phyloP scores from a whole-genome alignment of 2,888 invertebrate genomes.

The Blera fallax region DNA sequence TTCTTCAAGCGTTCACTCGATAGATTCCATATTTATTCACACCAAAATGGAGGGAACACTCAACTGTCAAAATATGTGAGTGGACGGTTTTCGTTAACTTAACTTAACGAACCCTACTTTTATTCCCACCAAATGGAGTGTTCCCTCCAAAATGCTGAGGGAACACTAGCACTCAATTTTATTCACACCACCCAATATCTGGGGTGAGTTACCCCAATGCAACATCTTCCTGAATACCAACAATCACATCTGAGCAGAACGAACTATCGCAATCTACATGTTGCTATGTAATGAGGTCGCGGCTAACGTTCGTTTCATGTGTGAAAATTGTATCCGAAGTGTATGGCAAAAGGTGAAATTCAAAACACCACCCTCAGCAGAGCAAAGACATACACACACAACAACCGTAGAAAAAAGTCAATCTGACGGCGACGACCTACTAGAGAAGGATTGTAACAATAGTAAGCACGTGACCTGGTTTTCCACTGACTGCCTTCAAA shows the following conservation, averaged over 20 bases:
- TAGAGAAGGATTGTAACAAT: conserved; percentile 43
- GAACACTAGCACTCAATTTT: too few relatives aligned
- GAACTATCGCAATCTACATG: conserved; percentile 41
- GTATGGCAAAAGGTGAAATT: conserved; percentile 33
- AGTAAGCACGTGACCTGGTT: conserved; percentile 58
- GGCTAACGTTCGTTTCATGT: conserved; percentile 39
- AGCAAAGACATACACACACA: not conserved
- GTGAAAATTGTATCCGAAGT: conserved; percentile 49
- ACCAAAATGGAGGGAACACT: too few relatives aligned
- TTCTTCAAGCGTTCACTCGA: too few relatives aligned
- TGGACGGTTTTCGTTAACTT: too few relatives aligned
- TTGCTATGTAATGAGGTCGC: conserved; percentile 59
- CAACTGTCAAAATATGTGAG: too few relatives aligned
- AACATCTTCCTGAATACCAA: not conserved
- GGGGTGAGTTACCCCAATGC: not conserved
- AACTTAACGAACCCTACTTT: too few relatives aligned
- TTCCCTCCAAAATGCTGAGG: too few relatives aligned
- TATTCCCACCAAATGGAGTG: too few relatives aligned
- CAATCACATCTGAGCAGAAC: not conserved
- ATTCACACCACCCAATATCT: too few relatives aligned
- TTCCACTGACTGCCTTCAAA: conserved; percentile 49
- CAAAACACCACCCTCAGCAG: conserved; percentile 15
- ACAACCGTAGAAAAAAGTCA: not conserved
- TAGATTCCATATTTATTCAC: too few relatives aligned
- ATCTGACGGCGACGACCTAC: conserved; percentile 10